Base-by-base conservation (phyloP, 2,113 vertebrate species). In the Ctenodactylus gundi region DNA sequence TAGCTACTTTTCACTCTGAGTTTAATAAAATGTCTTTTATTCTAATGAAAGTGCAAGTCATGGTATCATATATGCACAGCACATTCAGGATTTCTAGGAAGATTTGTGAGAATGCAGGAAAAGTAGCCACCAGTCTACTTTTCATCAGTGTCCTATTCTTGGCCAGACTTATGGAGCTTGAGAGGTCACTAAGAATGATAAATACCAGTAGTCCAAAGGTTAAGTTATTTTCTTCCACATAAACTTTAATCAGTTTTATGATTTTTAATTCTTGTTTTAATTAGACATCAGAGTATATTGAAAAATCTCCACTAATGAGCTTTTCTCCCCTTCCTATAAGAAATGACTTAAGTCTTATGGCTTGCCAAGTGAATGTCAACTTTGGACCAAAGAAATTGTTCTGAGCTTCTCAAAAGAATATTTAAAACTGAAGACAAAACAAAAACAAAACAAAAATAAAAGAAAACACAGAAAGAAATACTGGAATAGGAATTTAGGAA, bases 231-330 rank as follows among this genome's bases (percentile, higher is more conserved):
- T 94, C 7, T 95, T 75, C 25, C 36, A 93, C 20, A 75, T 81
- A 95, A 86, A 93, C 13, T 39, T 90, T 88, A 88, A 91, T 94
- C 23, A 81, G 12, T 83, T 82, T 95, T 95, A 73, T 95, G 11
- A 85, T 85, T 87, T 96, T 94, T 77, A 94, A 92, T 89, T 95
- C 29, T 77, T 78, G 17, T 84, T 94, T 95, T 83, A 96, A 96
- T 89, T 95, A 91, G 41, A 55, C 8, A 90, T 94, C 72, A 93
- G 53, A 95, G 44, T 88, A 94, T 90, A 90, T 41, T 87, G 53
- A 90, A 94, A 86, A 91, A 62, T 64, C 21, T 31, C 13, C 75
- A 85, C 7, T 88, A 93, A 89, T 89, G 44, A 94, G 1, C 20
- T 78, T 64, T 62, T 34, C 58, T 62, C 36, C 15, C 1, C 6